Conservation (phyloP, 2,888 invertebrate species). For the Sericinus montela region DNA sequence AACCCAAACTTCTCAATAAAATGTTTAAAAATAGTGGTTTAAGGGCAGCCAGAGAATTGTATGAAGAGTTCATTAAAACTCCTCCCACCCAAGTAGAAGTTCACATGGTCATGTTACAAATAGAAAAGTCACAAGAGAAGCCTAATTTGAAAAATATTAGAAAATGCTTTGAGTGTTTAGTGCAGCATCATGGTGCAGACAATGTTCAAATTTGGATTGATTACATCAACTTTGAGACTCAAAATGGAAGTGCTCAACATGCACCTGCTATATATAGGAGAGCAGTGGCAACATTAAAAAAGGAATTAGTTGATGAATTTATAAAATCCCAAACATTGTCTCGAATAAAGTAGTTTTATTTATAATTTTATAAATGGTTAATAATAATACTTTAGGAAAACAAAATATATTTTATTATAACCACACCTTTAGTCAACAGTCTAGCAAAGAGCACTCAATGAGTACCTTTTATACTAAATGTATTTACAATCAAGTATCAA, state of each 20-base stretch:
- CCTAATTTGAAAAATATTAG: conserved; percentile 72
- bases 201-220: conserved; percentile 86
- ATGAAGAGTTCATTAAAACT: conserved; percentile 77
- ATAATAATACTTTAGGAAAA: conserved; percentile 31
- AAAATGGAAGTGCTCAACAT: conserved; percentile 77
- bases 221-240: conserved; percentile 84
- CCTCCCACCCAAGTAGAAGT: conserved; percentile 81
- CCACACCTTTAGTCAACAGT: conserved; percentile 65
- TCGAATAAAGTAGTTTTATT: conserved; percentile 53
- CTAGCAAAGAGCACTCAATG: conserved; percentile 67
- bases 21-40: conserved; percentile 68
- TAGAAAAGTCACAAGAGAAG: conserved; percentile 68
- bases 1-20: conserved; percentile 82
- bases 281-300: conserved; percentile 80
- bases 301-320: conserved; percentile 73
- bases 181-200: conserved; percentile 82
- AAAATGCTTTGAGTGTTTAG: conserved; percentile 81
- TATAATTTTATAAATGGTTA: conserved; percentile 19
- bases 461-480: conserved; percentile 67
- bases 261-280: conserved; percentile 79
- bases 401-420: conserved; percentile 69
- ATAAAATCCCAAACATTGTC: conserved; percentile 73
- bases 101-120: conserved; percentile 81
- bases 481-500: conserved; percentile 66
- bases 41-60: conserved; percentile 80